Evolutionary conservation across 1,140 invertebrate genomes (phyloP).

Genomic region (Leguminivora glycinivorella): DNA sequence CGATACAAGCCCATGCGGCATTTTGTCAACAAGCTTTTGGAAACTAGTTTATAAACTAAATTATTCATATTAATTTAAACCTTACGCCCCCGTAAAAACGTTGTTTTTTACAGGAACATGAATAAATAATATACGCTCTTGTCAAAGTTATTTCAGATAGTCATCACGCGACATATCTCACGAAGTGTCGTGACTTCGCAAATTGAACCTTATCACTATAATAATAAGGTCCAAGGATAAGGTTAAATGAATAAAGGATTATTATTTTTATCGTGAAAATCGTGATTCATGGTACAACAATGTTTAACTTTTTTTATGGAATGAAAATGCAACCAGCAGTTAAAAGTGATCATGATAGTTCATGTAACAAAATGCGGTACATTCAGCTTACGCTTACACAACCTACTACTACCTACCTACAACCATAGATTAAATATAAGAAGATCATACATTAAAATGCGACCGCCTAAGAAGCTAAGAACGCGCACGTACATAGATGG

Average conservation of each 20-base stretch:
- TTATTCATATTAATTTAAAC: neutral
- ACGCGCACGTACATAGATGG: no score
- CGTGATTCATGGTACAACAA: neutral
- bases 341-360: no score
- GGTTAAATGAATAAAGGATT: neutral
- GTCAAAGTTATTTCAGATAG: neutral
- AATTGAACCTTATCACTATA: neutral
- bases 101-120: neutral
- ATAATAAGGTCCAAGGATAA: neutral
- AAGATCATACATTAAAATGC: no score
- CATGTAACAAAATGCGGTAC: no score
- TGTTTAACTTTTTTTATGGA: no score
- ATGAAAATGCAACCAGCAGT: no score
- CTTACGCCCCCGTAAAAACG: neutral
- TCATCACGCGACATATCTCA: neutral
- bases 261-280: no score
- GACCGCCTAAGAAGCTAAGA: no score
- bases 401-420: no score
- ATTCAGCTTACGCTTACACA: no score
- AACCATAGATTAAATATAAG: no score
- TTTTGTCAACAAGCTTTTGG: neutral
- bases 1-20: neutral
- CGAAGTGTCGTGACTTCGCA: neutral
- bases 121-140: neutral
- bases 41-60: neutral